Base-by-base conservation (phyloP, 2,113 vertebrate genomes). In the Pseudopipra pipra region DNA sequence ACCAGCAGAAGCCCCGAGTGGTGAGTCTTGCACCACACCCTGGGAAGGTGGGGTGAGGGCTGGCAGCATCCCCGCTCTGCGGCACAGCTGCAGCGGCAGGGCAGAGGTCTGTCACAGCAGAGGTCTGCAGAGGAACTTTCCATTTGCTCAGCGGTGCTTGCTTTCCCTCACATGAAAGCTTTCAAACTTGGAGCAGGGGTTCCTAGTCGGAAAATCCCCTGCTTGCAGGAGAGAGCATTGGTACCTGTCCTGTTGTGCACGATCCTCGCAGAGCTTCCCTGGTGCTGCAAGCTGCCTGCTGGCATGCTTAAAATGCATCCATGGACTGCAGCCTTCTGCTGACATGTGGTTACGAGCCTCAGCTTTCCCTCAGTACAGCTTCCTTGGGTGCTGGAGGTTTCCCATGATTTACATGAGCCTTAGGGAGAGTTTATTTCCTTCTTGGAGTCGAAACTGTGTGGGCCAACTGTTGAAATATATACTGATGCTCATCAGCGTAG, bases 1-100 rank as follows among this genome's bases (percentile, higher is more conserved):
- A 98, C 94, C 98, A 99, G 93, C 98, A 99, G 97, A 99, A 98
- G 83, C 98, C 98, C 20, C 96, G 97, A 97, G 99, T 99, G 94
- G 99, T 99, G 95, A 99, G 99, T 98, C 58, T 68, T 65, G 30
- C 28, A 25, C 18, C 30, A 17, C 51, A 67, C 8, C 23, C 15
- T 2, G 4, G 65, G 51, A 62, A 56, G 71, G 17, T 65, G 63
- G 56, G 70, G 5, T 0, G 3, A 47, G 59, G 47, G 24, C 43
- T 89, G 39, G 30, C 4, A 1, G 52, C 35, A 14, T 66, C 73
- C 33, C 23, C 0, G 0, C 58, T 79, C 28, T 0, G 0, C 41
- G 47, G 28, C 66, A 55, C 17, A n/a, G 71, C 81, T 76, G n/a
- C 24, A 46, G 76, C 3, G 0, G 35, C 22, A 63, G 72, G 79